Percentiles rank a stretch among this genome's conserved stretches.
Conservation (phyloP, 2,888 invertebrate species). For the Cantharis rustica region DNA sequence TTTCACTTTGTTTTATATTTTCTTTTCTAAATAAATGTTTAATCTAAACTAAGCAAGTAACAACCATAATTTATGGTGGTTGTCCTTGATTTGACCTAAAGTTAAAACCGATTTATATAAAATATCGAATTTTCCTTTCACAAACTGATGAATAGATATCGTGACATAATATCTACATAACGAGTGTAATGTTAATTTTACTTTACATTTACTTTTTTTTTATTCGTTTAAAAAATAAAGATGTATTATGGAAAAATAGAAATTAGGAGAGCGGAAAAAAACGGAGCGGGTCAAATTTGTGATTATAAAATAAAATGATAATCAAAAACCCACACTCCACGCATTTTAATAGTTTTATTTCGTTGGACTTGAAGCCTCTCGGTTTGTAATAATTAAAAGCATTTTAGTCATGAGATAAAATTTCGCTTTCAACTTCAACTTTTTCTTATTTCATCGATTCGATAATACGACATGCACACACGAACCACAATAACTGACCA, state of each 20-base stretch:
- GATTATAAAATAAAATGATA: not conserved
- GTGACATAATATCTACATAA: not conserved
- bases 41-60: not conserved
- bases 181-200: not conserved
- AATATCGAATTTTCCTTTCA: not conserved
- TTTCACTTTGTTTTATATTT: not conserved
- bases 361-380: not conserved
- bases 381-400: not conserved
- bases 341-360: not conserved
- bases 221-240: not conserved
- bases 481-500: not conserved
- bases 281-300: not conserved
- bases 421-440: not conserved
- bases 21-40: not conserved
- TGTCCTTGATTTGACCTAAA: not conserved
- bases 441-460: not conserved
- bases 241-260: not conserved
- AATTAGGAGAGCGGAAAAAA: not conserved
- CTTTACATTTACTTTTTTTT: not conserved
- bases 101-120: not conserved
- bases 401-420: not conserved
- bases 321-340: not conserved
- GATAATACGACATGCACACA: not conserved
- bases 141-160: not conserved
- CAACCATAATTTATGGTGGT: not conserved